Conservation (phyloP, 2,888 invertebrate species). For the Nomada fucata region DNA sequence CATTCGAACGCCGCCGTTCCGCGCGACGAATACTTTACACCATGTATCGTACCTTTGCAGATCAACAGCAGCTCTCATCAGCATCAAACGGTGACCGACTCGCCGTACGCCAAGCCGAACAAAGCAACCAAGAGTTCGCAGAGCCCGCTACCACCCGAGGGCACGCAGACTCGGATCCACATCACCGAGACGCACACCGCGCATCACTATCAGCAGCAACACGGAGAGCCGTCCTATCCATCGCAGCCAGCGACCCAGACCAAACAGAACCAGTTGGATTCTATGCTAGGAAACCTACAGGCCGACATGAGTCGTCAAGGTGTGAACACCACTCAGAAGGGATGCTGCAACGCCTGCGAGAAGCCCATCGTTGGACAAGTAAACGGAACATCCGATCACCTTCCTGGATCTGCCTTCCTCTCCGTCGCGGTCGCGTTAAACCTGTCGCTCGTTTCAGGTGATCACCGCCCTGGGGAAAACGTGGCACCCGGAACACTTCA, state of each 20-base stretch:
- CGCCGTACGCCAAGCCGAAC: conserved; percentile 89
- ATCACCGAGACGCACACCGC: conserved; percentile 81
- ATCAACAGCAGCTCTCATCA: conserved; percentile 88
- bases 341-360: conserved; percentile 99
- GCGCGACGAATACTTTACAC: not conserved
- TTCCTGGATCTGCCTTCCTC: no score
- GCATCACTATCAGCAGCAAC: conserved; percentile 81
- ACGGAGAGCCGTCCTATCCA: conserved; percentile 81
- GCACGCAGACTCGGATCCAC: conserved; percentile 79
- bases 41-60: conserved; percentile 81
- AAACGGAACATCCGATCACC: conserved; percentile 39
- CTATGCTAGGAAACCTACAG: conserved; percentile 97
- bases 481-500: conserved; percentile 99
- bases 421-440: no score
- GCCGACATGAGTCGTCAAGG: conserved; percentile 99
- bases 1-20: no score
- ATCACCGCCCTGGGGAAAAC: conserved; percentile 98
- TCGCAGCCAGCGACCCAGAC: conserved; percentile 83
- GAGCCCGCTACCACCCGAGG: conserved; percentile 85
- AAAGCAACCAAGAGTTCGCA: conserved; percentile 86
- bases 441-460: conserved; percentile 85
- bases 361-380: conserved; percentile 99
- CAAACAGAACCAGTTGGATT: conserved; percentile 90
- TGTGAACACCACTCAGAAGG: conserved; percentile 99
- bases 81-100: conserved; percentile 88